Conservation (phyloP, 1,140 invertebrate species). For the Daktulosphaira vitifoliae region DNA sequence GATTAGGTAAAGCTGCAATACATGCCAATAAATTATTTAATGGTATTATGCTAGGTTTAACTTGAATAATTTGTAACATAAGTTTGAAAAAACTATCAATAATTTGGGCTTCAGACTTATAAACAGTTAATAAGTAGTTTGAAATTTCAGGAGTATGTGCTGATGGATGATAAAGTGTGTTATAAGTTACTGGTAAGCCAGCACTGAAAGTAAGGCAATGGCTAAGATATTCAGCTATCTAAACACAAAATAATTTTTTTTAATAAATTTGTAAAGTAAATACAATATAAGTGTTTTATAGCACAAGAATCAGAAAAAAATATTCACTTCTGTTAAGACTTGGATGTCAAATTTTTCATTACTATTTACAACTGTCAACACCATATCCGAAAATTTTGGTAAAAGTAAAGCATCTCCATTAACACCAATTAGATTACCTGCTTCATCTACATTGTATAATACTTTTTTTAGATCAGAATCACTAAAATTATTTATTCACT, state of each 20-base stretch:
- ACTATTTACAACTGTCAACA: slow-evolving; percentile 17
- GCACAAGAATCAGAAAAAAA: neutral
- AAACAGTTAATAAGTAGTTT: slow-evolving; percentile 48
- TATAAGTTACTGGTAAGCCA: slow-evolving; percentile 22
- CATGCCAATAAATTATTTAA: slow-evolving; percentile 65
- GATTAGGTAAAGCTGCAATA: slow-evolving; percentile 56
- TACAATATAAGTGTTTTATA: neutral
- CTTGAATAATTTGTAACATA: slow-evolving; percentile 51
- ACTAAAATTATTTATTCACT: slow-evolving; percentile 17
- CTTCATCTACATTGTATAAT: slow-evolving; percentile 27
- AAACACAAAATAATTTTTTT: neutral
- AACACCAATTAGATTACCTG: slow-evolving; percentile 14
- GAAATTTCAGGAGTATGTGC: slow-evolving; percentile 53
- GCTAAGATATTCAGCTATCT: slow-evolving; percentile 29
- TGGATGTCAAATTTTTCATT: slow-evolving; percentile 6
- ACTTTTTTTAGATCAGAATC: slow-evolving; percentile 21
- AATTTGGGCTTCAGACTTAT: slow-evolving; percentile 47
- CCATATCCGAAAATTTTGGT: slow-evolving; percentile 18
- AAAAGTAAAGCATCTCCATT: neutral
- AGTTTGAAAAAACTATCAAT: slow-evolving; percentile 57
- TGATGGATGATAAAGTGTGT: slow-evolving; percentile 50
- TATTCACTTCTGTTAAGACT: neutral
- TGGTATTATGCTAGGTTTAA: slow-evolving; percentile 46
- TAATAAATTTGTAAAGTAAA: too few relatives aligned
- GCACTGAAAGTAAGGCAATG: slow-evolving; percentile 28